These are phyloP conservation scores for Capreolus pygargus DNA, from an alignment of 2,113 vertebrate genomes.

Conservation along the genomic window DNA sequence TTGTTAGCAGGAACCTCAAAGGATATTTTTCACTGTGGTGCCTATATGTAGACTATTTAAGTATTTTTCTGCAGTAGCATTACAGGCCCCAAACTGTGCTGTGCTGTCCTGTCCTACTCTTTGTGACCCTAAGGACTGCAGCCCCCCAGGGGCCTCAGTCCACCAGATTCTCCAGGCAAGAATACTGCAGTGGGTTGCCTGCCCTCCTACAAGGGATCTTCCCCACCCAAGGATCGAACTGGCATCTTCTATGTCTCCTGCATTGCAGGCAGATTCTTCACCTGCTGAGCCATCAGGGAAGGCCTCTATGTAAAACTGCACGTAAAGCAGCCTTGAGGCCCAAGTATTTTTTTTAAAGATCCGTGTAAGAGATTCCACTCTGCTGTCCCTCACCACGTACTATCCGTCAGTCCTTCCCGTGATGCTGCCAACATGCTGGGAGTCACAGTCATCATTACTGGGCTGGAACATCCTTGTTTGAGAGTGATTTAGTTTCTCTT, in stretches of 20 bases:
- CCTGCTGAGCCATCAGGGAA: not conserved
- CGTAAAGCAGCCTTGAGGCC: not conserved
- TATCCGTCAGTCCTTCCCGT: not conserved
- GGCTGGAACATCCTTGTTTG: not conserved
- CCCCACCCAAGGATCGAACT: not conserved
- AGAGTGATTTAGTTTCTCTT: not conserved
- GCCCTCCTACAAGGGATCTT: not conserved
- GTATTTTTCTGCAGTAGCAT: not conserved
- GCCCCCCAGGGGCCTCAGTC: not conserved
- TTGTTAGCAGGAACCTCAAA: not conserved
- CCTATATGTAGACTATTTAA: not conserved
- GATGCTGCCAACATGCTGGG: not conserved
- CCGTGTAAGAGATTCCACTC: not conserved
- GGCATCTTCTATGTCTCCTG: not conserved
- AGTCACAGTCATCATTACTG: not conserved
- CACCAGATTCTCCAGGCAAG: not conserved
- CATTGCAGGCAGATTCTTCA: not conserved
- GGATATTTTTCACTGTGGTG: slow-evolving; percentile 14
- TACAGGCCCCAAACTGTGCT: not conserved
- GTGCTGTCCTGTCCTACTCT: not conserved
- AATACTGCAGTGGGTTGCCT: not conserved
- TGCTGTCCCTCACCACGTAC: not conserved
- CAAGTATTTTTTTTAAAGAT: not conserved
- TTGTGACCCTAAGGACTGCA: not conserved
- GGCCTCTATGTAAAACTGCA: not conserved